These are phyloP conservation scores for Calliphora vicina DNA, from an alignment of 1,140 invertebrate genomes.

Conservation along the genomic window DNA sequence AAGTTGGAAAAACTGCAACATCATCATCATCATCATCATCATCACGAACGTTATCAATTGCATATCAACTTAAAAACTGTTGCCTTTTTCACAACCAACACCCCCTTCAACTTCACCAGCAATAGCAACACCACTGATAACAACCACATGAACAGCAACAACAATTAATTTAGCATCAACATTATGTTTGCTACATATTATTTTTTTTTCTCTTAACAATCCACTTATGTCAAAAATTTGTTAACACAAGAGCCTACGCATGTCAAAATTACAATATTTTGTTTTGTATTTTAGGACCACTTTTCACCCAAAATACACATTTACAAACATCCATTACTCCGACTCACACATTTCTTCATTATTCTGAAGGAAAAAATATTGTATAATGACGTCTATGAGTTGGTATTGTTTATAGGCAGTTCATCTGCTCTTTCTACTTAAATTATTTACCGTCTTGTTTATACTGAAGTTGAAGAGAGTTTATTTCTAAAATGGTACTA, in stretches of 20 bases:
- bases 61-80: background rate
- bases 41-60: background rate
- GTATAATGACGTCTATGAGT: background rate
- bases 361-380: background rate
- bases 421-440: background rate
- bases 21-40: background rate
- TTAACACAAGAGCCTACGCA: constrained; percentile 30
- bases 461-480: background rate
- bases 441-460: background rate
- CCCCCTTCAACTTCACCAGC: background rate
- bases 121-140: background rate
- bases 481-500: background rate
- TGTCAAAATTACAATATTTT: constrained; percentile 25
- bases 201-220: background rate
- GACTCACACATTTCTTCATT: background rate
- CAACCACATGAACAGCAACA: background rate
- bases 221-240: constrained; percentile 16
- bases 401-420: background rate
- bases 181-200: no score
- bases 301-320: background rate
- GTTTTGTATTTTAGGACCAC: background rate
- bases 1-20: background rate
- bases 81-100: constrained; percentile 25
- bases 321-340: background rate
- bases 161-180: background rate